Evolutionary conservation across 2,888 invertebrate species (phyloP).

Genomic region (Brachyptera putata): DNA sequence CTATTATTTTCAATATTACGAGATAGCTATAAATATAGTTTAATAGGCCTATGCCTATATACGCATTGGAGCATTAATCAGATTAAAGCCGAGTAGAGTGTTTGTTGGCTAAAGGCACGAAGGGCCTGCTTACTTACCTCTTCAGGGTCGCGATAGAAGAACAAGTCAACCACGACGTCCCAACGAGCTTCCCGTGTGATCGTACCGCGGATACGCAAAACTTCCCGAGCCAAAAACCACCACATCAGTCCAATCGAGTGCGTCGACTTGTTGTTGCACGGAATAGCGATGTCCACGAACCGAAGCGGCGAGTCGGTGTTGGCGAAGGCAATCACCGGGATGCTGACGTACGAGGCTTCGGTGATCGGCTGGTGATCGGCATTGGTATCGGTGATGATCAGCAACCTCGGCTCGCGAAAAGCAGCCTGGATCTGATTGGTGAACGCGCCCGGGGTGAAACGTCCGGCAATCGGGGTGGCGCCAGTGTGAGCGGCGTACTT

Average conservation of each 20-base stretch:
- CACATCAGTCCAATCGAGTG: slow-evolving; percentile 98
- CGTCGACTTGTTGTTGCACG: slow-evolving; percentile 96
- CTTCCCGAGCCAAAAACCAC: slow-evolving; percentile 97
- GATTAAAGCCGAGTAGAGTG: background rate
- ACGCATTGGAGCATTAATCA: too few species aligned
- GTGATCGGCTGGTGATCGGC: slow-evolving; percentile 95
- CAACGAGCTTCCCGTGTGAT: slow-evolving; percentile 90
- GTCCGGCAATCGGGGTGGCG: slow-evolving; percentile 96
- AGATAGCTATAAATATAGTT: too few species aligned
- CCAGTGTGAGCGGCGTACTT: slow-evolving; percentile 99
- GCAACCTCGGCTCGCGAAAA: slow-evolving; percentile 94
- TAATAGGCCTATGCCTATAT: too few species aligned
- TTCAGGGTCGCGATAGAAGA: slow-evolving; percentile 99
- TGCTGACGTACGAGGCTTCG: slow-evolving; percentile 98
- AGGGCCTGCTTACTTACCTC: slow-evolving; percentile 54
- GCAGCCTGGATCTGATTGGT: slow-evolving; percentile 95
- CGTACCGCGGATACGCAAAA: slow-evolving; percentile 85
- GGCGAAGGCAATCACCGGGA: slow-evolving; percentile 97
- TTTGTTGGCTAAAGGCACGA: background rate
- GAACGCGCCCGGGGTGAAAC: slow-evolving; percentile 98
- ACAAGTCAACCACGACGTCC: slow-evolving; percentile 97
- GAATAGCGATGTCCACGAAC: slow-evolving; percentile 97
- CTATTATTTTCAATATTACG: too few species aligned
- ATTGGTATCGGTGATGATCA: slow-evolving; percentile 94
- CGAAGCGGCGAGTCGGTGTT: slow-evolving; percentile 96